These are phyloP conservation scores for Exephanes ischioxanthus DNA, from an alignment of 2,888 invertebrate species.

Conservation along the genomic window DNA sequence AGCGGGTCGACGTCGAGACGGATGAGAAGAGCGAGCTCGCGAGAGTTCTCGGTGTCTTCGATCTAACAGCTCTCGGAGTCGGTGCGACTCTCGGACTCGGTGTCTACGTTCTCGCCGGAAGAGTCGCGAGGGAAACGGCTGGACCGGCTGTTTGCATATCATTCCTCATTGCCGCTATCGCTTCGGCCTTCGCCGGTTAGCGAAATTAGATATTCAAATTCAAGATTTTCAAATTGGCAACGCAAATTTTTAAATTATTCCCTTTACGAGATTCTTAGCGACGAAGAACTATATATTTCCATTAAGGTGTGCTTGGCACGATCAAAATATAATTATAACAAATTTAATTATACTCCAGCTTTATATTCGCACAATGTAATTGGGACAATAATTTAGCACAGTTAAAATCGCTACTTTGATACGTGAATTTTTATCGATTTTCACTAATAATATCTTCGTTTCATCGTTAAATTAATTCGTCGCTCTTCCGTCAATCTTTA, in stretches of 20 bases:
- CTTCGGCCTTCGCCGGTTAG: conserved; percentile 95
- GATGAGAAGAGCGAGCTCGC: conserved; percentile 84
- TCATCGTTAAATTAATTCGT: not conserved
- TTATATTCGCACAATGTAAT: not conserved
- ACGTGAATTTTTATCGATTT: not conserved
- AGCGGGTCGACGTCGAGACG: conserved; percentile 83
- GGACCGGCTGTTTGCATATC: conserved; percentile 97
- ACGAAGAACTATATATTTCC: not conserved
- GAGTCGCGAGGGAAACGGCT: conserved; percentile 93
- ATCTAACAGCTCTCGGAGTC: conserved; percentile 94
- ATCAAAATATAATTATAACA: too few relatives aligned
- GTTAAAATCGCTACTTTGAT: too few relatives aligned
- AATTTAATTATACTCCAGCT: not conserved
- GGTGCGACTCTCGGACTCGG: conserved; percentile 97
- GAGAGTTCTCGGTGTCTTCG: conserved; percentile 92
- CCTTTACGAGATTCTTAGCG: not conserved
- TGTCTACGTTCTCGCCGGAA: conserved; percentile 96
- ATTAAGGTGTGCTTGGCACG: not conserved
- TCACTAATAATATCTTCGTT: not conserved
- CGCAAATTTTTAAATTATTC: not conserved
- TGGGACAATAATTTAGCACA: too few relatives aligned
- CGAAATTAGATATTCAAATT: conserved; percentile 14
- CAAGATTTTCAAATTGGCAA: not conserved
- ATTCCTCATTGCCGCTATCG: conserved; percentile 96
- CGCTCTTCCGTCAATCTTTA: not conserved